Base-by-base conservation (phyloP, 2,797 vertebrate species). In the Neoniphon sammara region DNA sequence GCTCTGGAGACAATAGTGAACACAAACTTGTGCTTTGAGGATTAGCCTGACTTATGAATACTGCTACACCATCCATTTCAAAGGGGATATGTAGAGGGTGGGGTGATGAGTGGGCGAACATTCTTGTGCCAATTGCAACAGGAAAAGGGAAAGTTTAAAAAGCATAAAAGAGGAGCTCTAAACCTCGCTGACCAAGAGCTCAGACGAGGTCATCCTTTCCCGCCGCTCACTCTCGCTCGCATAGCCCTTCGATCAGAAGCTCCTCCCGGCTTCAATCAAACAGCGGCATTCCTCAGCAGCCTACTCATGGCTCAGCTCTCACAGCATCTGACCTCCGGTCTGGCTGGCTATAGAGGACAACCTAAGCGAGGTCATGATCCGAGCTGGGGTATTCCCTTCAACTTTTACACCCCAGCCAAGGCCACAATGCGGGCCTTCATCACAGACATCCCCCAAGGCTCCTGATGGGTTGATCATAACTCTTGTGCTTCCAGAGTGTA, bases 371-470 rank as follows among this genome's bases (percentile, higher is more conserved):
- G 89, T 93, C 87, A 84, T 11, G 66, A 77, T 85, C 82, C 15
- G 80, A 87, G 80, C 76, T 42, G 76, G 64, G 55, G 64, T 59
- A 66, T 71, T 79, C 88, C 86, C 81, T 85, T 69, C 81, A 70
- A 77, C 79, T 78, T 78, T 62, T 68, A 52, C 58, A 73, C 72
- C 69, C 82, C 49, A 1, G 73, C 76, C 62, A 83, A 50, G 52
- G 70, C 81, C 87, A 93, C 93, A 94, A 91, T 88, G 85, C 80
- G 59, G 77, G 70, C 84, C 85, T 93, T 94, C 75, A 92, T 92
- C 52, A 55, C 80, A 68, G 67, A 55, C 61, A 49, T 80, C 81
- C 86, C 86, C 83, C 58, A 7, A 36, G 81, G 82, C 84, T 73
- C 72, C 81, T 70, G 53, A 61, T 2, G 42, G 59, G 70, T 18